These are phyloP conservation scores for Neoarius graeffei DNA, from an alignment of 2,113 vertebrate species.

Conservation along the genomic window DNA sequence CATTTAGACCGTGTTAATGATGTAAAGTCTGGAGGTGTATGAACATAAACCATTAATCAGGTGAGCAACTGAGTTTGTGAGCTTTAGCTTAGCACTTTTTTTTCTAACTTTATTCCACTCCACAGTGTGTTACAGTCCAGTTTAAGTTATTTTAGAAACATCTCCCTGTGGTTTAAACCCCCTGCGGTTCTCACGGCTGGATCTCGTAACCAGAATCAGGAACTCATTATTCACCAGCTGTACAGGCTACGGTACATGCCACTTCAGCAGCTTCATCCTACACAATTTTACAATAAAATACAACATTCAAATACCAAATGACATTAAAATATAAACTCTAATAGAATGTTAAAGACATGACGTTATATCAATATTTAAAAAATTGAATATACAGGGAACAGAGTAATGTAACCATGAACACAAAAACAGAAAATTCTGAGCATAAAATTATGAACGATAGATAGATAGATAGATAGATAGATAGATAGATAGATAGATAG, in stretches of 20 bases:
- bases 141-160: slow-evolving; percentile 55
- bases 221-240: slow-evolving; percentile 32
- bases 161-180: slow-evolving; percentile 50
- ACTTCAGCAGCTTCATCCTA: neutral
- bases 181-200: slow-evolving; percentile 46
- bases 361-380: neutral
- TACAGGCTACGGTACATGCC: neutral
- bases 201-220: slow-evolving; percentile 19
- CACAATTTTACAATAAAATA: neutral
- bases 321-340: neutral
- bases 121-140: slow-evolving; percentile 57
- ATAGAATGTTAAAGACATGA: neutral
- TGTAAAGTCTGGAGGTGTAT: neutral
- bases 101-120: slow-evolving; percentile 65
- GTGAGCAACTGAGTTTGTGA: neutral
- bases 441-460: neutral
- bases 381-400: neutral
- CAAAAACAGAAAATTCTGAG: neutral
- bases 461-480: neutral
- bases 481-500: neutral
- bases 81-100: neutral
- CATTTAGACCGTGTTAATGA: neutral
- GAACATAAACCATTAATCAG: neutral
- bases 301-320: neutral
- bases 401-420: neutral